phyloP scores from a whole-genome alignment of 2,888 invertebrate genomes.

The Plebejus anna region DNA sequence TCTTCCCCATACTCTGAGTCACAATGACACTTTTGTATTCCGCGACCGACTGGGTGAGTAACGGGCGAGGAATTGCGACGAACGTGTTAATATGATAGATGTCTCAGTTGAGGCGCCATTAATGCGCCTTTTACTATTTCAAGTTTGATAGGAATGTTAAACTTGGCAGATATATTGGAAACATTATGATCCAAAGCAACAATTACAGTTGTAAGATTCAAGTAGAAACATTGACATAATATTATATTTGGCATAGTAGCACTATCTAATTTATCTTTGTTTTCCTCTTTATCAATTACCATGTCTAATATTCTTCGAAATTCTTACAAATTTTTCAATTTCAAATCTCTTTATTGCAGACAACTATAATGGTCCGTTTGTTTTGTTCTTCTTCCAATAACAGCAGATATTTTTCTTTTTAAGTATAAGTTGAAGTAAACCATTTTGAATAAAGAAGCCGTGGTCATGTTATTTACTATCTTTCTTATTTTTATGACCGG shows the following conservation, averaged over 20 bases:
- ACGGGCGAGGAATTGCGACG: slow-evolving; percentile 49
- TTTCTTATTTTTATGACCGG: slow-evolving; percentile 32
- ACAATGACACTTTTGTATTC: slow-evolving; percentile 63
- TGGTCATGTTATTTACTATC: slow-evolving; percentile 2
- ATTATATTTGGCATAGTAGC: no score
- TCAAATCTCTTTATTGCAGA: no score
- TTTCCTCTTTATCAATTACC: background rate
- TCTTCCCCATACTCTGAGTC: slow-evolving; percentile 39
- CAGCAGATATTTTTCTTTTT: background rate
- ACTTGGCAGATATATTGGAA: background rate
- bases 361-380: no score
- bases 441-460: background rate
- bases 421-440: background rate
- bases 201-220: background rate
- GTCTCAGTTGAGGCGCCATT: background rate
- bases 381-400: no score
- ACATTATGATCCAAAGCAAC: background rate
- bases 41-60: slow-evolving; percentile 56
- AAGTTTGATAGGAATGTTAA: background rate
- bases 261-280: background rate
- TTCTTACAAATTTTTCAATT: background rate
- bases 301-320: background rate
- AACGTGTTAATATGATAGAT: slow-evolving; percentile 38
- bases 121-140: background rate
- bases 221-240: background rate